Base-by-base conservation (phyloP, 1,140 invertebrate species). In the Phortica variegata region DNA sequence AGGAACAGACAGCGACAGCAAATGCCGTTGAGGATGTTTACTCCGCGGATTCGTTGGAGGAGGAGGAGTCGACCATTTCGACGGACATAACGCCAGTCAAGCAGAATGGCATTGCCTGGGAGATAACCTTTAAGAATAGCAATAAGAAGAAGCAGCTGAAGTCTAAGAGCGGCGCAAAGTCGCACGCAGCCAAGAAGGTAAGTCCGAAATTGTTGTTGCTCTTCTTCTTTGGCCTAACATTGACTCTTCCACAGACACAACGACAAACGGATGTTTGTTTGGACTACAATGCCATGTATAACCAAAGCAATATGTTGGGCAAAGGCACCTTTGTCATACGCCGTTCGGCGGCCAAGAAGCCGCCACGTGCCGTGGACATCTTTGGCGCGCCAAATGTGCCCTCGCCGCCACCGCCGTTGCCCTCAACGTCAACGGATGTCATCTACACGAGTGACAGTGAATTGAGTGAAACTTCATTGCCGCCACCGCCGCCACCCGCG, bases 1-100 rank as follows among this genome's bases (percentile, higher is more conserved):
- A 16, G 13, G 6, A 16, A n/a, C 6, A 36, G 5, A 13, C 15
- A 10, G 37, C 4, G 9, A 61, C 8, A 18, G 42, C 34, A 8
- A 43, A 43, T 21, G n/a, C n/a, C n/a, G n/a, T n/a, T n/a, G 49
- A 59, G 36, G 72, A 75, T 8, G 85, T 86, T 47, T 90, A 90
- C 69, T 90, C 88, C 4, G 89, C 91, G 70, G 88, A 91, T 70
- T 90, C 88, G 3, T 68, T 90, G 38, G 89, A 91, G 70, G 87
- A 88, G 33, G 61, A 81, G 60, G 80, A 85, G 52, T 83, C 87
- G 69, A 40, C 77, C 65, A 50, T 80, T 76, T 59, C 80, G 77
- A 62, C 80, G 80, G 49, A 79, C 79, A 53, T 77, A 62, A 81
- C 79, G 49, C 80, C 80, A 56, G 83, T 83, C 63, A 90, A 89